Evolutionary conservation across 2,797 vertebrate species (phyloP).

Genomic region (Hoplostethus atlanticus): DNA sequence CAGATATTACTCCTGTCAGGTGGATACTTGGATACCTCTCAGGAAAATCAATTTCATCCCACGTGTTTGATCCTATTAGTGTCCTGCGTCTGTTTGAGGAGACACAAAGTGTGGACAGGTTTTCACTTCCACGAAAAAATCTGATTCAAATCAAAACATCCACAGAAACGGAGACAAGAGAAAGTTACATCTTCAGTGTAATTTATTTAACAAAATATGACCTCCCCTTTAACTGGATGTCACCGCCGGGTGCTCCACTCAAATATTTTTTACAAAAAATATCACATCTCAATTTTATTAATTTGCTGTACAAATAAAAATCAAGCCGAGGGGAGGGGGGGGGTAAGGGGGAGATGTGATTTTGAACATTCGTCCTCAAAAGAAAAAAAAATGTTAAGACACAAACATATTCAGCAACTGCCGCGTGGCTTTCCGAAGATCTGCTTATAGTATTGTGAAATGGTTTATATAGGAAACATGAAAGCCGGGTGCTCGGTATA

Average conservation of each 20-base stretch:
- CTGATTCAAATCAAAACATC: not conserved
- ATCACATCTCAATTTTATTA: slow-evolving; percentile 83
- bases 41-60: no score
- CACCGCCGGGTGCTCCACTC: slow-evolving; percentile 63
- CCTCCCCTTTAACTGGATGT: slow-evolving; percentile 82
- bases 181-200: slow-evolving; percentile 90
- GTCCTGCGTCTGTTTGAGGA: not conserved
- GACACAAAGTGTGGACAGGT: not conserved
- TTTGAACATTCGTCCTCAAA: slow-evolving; percentile 70
- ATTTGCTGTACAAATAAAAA: slow-evolving; percentile 85
- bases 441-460: slow-evolving; percentile 49
- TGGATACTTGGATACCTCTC: no score
- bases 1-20: no score
- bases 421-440: slow-evolving; percentile 54
- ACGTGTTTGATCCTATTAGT: no score
- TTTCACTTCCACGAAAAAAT: not conserved
- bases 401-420: slow-evolving; percentile 61
- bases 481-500: slow-evolving; percentile 69
- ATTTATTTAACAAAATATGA: slow-evolving; percentile 99
- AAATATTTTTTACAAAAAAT: slow-evolving; percentile 81
- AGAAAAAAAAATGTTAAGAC: slow-evolving; percentile 58
- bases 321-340: slow-evolving; percentile 58
- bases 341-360: slow-evolving; percentile 56
- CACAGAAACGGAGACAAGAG: slow-evolving; percentile 83
- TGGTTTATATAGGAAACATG: slow-evolving; percentile 64